Evolutionary conservation across 2,797 vertebrate species (phyloP).

Genomic region (Chanos chanos): DNA sequence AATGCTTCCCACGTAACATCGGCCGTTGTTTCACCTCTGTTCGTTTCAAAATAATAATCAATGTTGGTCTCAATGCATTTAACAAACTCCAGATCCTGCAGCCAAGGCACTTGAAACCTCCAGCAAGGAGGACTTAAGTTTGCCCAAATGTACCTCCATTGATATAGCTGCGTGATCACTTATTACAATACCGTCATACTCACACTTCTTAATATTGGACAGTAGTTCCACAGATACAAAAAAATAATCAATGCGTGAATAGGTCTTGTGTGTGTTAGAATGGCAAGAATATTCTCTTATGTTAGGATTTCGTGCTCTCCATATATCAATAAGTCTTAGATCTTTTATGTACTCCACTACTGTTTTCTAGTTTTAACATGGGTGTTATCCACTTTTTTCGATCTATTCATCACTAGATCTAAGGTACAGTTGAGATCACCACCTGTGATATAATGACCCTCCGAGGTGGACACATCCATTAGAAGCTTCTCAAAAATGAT

Average conservation of each 20-base stretch:
- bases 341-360: conserved; percentile 4
- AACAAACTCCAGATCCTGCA: conserved; percentile 16
- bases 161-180: conserved; percentile 1
- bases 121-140: background rate
- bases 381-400: conserved; percentile 2
- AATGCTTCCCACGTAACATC: conserved; percentile 23
- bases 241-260: conserved; percentile 15
- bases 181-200: conserved; percentile 15
- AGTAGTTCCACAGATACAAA: background rate
- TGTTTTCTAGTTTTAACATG: conserved; percentile 10
- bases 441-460: conserved; percentile 1
- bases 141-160: background rate
- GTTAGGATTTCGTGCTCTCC: background rate
- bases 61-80: conserved; percentile 13
- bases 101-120: conserved; percentile 1
- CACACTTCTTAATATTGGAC: background rate
- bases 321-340: background rate
- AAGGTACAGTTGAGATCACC: conserved; percentile 4
- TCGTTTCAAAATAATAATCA: conserved; percentile 15
- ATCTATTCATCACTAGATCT: conserved; percentile 1
- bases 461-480: background rate
- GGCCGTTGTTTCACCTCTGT: conserved; percentile 9
- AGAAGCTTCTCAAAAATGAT: conserved; percentile 23
- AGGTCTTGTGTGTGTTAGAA: conserved; percentile 9
- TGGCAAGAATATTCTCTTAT: conserved; percentile 16